Evolutionary conservation across 2,888 invertebrate genomes (phyloP).

Genomic region (Isotomurus palustris): DNA sequence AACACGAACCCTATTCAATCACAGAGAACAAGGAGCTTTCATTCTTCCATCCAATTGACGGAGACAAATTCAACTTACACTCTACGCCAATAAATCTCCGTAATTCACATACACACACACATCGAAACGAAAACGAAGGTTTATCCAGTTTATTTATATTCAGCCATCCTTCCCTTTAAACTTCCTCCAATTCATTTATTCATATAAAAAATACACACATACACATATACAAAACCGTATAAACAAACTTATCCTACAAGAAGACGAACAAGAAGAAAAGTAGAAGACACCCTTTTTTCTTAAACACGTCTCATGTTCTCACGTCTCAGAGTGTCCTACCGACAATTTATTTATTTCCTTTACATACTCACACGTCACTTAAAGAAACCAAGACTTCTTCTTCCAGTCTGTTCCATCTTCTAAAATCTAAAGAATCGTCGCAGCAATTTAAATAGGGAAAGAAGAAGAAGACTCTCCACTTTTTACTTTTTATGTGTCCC

Average conservation of each 20-base stretch:
- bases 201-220: no score
- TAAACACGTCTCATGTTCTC: no score
- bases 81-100: no score
- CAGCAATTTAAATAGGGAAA: no score
- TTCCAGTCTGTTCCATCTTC: background rate
- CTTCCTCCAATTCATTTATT: no score
- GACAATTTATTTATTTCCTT: background rate
- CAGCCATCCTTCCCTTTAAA: no score
- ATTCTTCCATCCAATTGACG: constrained; percentile 2
- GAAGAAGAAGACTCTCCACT: no score
- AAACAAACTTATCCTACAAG: background rate
- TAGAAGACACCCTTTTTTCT: background rate
- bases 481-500: background rate
- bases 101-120: background rate
- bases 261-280: background rate
- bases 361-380: no score
- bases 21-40: constrained; percentile 39
- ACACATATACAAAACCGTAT: no score
- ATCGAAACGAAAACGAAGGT: background rate
- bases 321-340: background rate
- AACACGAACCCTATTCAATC: constrained; percentile 65
- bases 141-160: no score
- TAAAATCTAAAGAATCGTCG: background rate
- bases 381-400: background rate
- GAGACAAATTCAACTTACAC: no score